phyloP scores from a whole-genome alignment of 2,888 invertebrate species.

The Rhagonycha fulva region DNA sequence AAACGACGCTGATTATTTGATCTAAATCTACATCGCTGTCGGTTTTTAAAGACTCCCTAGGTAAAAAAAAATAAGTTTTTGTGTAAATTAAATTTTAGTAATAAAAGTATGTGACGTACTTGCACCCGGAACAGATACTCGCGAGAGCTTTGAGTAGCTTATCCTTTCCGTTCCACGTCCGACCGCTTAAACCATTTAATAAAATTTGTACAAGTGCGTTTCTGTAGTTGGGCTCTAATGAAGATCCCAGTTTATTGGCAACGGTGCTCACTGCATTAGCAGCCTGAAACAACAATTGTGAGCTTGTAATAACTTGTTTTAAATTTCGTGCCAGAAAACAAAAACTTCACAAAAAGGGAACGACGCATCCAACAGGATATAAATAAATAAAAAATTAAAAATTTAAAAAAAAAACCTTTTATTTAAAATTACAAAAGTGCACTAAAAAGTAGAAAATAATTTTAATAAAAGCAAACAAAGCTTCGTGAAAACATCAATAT shows the following conservation, averaged over 20 bases:
- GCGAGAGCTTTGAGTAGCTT: constrained; percentile 78
- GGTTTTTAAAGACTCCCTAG: constrained; percentile 37
- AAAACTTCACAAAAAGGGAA: no score
- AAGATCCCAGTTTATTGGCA: constrained; percentile 69
- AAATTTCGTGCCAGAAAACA: no score
- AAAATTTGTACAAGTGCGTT: constrained; percentile 67
- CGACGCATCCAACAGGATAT: no score
- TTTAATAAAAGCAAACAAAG: no score
- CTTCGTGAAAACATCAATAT: no score
- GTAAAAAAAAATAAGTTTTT: background rate
- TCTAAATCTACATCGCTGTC: constrained; percentile 51
- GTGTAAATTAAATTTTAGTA: constrained; percentile 17
- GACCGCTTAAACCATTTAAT: constrained; percentile 73
- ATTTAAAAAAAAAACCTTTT: no score
- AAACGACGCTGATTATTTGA: constrained; percentile 68
- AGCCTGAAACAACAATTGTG: constrained; percentile 56
- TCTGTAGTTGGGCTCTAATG: constrained; percentile 67
- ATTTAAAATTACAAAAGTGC: no score
- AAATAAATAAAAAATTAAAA: no score
- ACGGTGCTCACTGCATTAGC: constrained; percentile 82
- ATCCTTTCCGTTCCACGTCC: constrained; percentile 92
- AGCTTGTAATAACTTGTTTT: no score
- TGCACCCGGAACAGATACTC: constrained; percentile 69
- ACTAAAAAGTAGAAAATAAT: no score
- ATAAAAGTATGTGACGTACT: constrained; percentile 60